Percentiles rank a stretch among this genome's conserved stretches.
Conservation (phyloP, 1,140 invertebrate genomes). For the Drosophila seguyi region DNA sequence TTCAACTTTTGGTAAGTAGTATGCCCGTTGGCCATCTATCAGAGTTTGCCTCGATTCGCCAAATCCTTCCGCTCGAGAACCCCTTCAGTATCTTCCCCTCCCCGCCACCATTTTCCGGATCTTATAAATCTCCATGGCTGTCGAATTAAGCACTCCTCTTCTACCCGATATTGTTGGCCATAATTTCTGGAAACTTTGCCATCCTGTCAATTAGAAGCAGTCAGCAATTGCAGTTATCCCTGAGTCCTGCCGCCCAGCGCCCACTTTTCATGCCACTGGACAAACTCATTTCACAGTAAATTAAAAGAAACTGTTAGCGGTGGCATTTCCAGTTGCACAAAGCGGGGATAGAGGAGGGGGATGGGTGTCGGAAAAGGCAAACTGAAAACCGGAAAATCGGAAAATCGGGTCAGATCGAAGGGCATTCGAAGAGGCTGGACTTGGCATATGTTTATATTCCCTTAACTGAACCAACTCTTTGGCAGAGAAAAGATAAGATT, state of each 20-base stretch:
- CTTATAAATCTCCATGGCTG: slow-evolving; percentile 69
- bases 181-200: slow-evolving; percentile 66
- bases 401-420: slow-evolving; percentile 47
- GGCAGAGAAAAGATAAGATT: not conserved
- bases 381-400: slow-evolving; percentile 12
- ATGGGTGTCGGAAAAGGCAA: not conserved
- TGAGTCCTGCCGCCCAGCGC: slow-evolving; percentile 5
- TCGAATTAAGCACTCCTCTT: slow-evolving; percentile 59
- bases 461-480: not conserved
- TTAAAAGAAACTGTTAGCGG: slow-evolving; percentile 49
- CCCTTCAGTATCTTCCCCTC: no score
- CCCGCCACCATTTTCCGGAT: slow-evolving; percentile 8
- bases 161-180: slow-evolving; percentile 53
- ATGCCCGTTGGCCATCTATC: slow-evolving; percentile 19
- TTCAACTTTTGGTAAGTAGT: not conserved
- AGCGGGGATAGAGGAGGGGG: not conserved
- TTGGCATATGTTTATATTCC: slow-evolving; percentile 7
- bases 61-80: slow-evolving; percentile 4
- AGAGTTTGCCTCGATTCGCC: slow-evolving; percentile 14
- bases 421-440: slow-evolving; percentile 4
- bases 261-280: slow-evolving; percentile 24
- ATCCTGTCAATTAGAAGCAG: slow-evolving; percentile 70
- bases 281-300: slow-evolving; percentile 66
- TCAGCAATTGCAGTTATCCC: slow-evolving; percentile 43
- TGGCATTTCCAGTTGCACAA: slow-evolving; percentile 28